A percentile compares a stretch with the other conserved stretches of the same genome.
phyloP scores from a whole-genome alignment of 2,113 vertebrate genomes.

The Rhombomys opimus region DNA sequence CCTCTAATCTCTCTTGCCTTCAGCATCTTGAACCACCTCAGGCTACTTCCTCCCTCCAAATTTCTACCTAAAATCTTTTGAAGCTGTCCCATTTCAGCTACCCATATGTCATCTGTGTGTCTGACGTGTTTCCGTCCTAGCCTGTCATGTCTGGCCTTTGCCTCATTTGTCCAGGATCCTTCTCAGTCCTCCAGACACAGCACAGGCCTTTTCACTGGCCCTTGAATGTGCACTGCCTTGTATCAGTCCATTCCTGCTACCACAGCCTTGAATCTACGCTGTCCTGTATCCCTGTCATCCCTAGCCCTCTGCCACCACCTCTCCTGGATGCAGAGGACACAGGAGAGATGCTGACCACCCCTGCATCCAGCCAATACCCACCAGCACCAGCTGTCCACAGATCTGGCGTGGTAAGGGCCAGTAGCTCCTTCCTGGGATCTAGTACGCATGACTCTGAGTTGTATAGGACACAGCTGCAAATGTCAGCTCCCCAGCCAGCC shows the following conservation, averaged over 20 bases:
- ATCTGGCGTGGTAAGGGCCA: not conserved
- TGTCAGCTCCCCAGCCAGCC: not conserved
- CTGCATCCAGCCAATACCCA: not conserved
- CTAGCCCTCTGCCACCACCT: fast-evolving
- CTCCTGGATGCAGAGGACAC: not conserved
- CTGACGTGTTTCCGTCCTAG: fast-evolving
- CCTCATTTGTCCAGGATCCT: fast-evolving
- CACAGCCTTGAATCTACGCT: too few species aligned
- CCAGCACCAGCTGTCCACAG: too few species aligned
- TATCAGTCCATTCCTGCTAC: not conserved
- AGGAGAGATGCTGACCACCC: not conserved
- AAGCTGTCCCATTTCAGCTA: not conserved
- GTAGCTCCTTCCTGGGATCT: not conserved
- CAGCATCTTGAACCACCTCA: not conserved
- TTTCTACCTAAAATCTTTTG: fast-evolving
- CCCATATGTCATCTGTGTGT: fast-evolving
- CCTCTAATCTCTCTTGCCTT: fast-evolving
- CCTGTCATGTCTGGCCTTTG: too few species aligned
- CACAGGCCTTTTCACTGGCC: fast-evolving
- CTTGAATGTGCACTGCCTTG: not conserved
- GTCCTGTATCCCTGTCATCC: not conserved
- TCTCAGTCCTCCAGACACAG: fast-evolving
- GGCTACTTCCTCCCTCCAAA: fast-evolving
- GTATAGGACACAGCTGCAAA: too few species aligned
- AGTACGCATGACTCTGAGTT: fast-evolving